Percentiles rank a stretch among this genome's conserved stretches.
These are phyloP conservation scores for Octodon degus DNA, from an alignment of 2,113 vertebrate genomes.

Conservation along the genomic window DNA sequence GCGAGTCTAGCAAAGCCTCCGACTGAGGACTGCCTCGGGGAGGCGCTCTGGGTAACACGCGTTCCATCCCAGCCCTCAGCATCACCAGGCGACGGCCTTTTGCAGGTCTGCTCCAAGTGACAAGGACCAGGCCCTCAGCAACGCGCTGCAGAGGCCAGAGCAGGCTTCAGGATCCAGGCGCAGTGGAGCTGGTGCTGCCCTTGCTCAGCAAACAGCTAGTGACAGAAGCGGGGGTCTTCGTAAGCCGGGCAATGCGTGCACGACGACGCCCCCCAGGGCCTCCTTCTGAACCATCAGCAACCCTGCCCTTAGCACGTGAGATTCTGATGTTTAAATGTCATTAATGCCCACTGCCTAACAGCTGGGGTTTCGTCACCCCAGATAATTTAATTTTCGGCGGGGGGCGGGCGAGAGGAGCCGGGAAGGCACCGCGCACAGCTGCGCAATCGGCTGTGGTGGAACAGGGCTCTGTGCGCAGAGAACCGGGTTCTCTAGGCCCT, in stretches of 20 bases:
- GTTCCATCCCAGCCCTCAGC: neutral
- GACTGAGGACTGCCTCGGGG: neutral
- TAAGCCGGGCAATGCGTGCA: constrained; percentile 75
- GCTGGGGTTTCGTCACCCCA: constrained; percentile 79
- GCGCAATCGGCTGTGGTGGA: neutral
- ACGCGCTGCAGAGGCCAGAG: too few species aligned
- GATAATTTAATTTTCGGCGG: constrained; percentile 85
- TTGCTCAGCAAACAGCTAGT: neutral
- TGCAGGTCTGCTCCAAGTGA: rapidly evolving
- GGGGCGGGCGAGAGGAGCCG: neutral
- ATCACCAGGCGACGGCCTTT: too few species aligned
- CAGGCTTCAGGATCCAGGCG: neutral
- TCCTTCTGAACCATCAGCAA: constrained; percentile 71
- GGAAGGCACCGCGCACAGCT: constrained; percentile 63
- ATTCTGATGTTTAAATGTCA: constrained; percentile 82
- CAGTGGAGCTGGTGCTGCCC: too few species aligned
- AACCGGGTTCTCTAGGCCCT: neutral
- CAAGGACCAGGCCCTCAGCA: neutral
- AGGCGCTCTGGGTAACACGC: neutral
- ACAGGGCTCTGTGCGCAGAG: constrained; percentile 62
- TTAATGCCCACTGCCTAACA: constrained; percentile 82
- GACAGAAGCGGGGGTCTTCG: constrained; percentile 42
- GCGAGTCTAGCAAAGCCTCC: neutral
- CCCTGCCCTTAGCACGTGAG: constrained; percentile 75
- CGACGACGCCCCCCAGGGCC: constrained; percentile 40